Conservation (phyloP, 2,888 invertebrate genomes). For the Tetragnatha montana region DNA sequence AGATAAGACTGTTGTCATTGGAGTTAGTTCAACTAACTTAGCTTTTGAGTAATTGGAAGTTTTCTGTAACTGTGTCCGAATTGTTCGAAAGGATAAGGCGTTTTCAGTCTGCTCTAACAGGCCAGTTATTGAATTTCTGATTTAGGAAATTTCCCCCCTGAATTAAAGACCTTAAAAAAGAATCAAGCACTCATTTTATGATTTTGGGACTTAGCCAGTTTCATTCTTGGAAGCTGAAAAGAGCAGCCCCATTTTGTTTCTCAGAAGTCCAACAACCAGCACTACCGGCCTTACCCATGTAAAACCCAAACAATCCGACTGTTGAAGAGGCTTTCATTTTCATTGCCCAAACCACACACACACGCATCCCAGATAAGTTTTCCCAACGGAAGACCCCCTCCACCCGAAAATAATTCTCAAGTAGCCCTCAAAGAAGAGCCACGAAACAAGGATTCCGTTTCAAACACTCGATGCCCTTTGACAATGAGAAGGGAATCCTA, state of each 20-base stretch:
- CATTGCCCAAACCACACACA: conserved; percentile 12
- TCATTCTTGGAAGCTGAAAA: too few species aligned
- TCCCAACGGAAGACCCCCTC: conserved; percentile 41
- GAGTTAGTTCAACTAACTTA: too few species aligned
- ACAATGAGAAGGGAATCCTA: conserved; percentile 13
- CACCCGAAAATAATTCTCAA: conserved; percentile 64
- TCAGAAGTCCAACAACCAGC: not conserved
- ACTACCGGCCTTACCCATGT: conserved; percentile 33
- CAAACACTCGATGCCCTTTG: conserved; percentile 13
- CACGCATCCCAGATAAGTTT: conserved; percentile 30
- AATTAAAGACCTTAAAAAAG: too few species aligned
- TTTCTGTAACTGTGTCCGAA: too few species aligned
- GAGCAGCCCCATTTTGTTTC: not conserved
- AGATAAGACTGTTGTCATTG: too few species aligned
- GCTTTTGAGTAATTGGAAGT: too few species aligned
- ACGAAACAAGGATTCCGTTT: conserved; percentile 50
- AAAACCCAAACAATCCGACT: conserved; percentile 25
- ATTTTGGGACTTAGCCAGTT: too few species aligned
- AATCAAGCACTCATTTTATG: too few species aligned
- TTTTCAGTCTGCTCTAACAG: too few species aligned
- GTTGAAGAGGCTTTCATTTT: conserved; percentile 34
- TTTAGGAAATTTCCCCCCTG: too few species aligned
- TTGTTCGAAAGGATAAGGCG: too few species aligned
- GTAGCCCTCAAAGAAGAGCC: conserved; percentile 42
- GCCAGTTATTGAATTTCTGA: too few species aligned